Percentiles rank a stretch among this genome's conserved stretches.
Evolutionary conservation across 2,113 vertebrate species (phyloP).

Genomic region (Chloropsis hardwickii): DNA sequence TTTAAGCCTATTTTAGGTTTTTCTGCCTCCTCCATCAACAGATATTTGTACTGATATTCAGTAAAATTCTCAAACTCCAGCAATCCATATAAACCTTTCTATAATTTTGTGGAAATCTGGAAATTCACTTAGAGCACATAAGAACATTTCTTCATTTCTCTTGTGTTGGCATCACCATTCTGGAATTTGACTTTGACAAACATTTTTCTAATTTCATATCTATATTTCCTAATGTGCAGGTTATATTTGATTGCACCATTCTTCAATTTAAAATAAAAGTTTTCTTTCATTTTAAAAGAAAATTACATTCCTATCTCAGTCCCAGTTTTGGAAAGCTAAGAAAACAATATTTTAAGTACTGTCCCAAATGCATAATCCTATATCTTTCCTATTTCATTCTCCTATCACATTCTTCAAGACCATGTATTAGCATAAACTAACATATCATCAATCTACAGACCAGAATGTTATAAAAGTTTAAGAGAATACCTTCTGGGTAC

Average conservation of each 20-base stretch:
- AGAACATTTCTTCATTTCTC: not conserved
- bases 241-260: not conserved
- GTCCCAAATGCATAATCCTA: fast-evolving
- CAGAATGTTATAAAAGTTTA: not conserved
- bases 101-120: not conserved
- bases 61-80: not conserved
- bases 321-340: not conserved
- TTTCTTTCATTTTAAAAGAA: not conserved
- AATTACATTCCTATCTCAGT: not conserved
- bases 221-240: not conserved
- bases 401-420: not conserved
- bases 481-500: not conserved
- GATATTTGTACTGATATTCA: not conserved
- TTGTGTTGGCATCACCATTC: not conserved
- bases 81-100: not conserved
- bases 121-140: not conserved
- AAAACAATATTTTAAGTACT: not conserved
- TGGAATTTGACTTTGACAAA: not conserved
- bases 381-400: not conserved
- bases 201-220: not conserved
- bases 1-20: not conserved
- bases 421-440: not conserved
- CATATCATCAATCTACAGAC: not conserved
- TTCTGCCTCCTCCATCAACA: not conserved
- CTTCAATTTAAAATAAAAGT: not conserved